Evolutionary conservation across 2,888 invertebrate genomes (phyloP), one percentile per base, ranked within the genome.

Genomic region (Lithodes maja): DNA sequence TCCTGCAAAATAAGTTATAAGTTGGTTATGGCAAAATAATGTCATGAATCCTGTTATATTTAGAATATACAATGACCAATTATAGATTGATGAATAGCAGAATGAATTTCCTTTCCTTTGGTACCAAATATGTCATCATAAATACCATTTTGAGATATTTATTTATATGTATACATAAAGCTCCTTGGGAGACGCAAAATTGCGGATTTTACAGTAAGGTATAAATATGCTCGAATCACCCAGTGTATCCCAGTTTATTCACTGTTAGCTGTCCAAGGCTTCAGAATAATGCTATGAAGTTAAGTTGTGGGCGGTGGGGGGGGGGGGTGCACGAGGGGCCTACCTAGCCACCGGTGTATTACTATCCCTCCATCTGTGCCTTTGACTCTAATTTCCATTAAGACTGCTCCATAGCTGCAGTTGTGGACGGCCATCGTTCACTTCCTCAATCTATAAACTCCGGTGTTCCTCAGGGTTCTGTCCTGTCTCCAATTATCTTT

Each of bases 241-340:
- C 61, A 61, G 61, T 61, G 61, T 61, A 61, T 61, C 61, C 61
- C 61, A 61, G 61, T 61, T 61, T 61, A 61, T 61, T 61, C 61
- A 61, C 61, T 61, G 61, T 61, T 61, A 61, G 12, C 1, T 61
- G 61, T 61, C 61, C 61, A 61, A 61, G 61, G 61, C 61, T 61
- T 61, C 61, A 61, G 61, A 61, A 61, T 7, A 61, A 61, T 61
- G 61, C 61, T 61, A 61, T 61, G 61, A 12, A 61, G 61, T 61
- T 61, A 61, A 61, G 61, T 61, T 61, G 61, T 61, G 61, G 61
- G 33, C 33, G 33, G 33, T 33, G 33, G 33, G 33, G 33, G 33
- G 33, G 61, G 61, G 61, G 61, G 61, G 5, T 61, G 61, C 61
- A 61, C 61, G 61, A 61, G 61, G 61, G 61, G 61, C 61, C 61